phyloP scores from a whole-genome alignment of 2,797 vertebrate genomes.

The Cirrhinus mrigala region DNA sequence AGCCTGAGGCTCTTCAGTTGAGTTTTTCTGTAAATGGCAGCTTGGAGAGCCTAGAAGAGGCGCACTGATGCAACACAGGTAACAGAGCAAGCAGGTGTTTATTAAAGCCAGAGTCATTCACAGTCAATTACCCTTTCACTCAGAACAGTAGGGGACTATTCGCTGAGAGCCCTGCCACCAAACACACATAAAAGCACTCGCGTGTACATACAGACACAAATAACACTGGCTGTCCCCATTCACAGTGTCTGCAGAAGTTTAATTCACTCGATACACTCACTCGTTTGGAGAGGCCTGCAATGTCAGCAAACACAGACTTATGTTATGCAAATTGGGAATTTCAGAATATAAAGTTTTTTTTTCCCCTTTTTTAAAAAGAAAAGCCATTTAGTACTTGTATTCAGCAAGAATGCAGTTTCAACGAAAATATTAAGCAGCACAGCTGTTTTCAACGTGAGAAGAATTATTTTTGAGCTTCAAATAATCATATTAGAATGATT shows the following conservation, averaged over 20 bases:
- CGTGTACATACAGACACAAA: constrained; percentile 9
- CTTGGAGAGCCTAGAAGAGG: constrained; percentile 46
- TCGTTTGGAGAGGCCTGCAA: not conserved
- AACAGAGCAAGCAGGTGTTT: constrained; percentile 52
- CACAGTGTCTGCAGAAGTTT: constrained; percentile 15
- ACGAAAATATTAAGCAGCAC: not conserved
- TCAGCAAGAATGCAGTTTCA: not conserved
- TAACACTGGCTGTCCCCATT: not conserved
- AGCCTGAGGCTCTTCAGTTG: constrained; percentile 47
- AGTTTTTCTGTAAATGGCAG: constrained; percentile 59
- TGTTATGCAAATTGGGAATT: not conserved
- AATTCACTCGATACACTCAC: not conserved
- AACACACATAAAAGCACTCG: constrained; percentile 16
- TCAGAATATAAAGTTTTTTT: not conserved
- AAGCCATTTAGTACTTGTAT: not conserved
- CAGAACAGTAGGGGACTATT: constrained; percentile 43
- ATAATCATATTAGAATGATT: not conserved
- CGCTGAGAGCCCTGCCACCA: constrained; percentile 20
- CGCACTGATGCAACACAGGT: constrained; percentile 41
- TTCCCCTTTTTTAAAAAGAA: too few species aligned
- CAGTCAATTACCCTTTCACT: constrained; percentile 64
- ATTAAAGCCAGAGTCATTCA: constrained; percentile 62
- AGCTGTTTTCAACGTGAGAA: not conserved
- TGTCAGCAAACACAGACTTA: constrained; percentile 23
- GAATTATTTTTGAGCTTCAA: not conserved